Evolutionary conservation across 2,888 invertebrate species (phyloP).

Genomic region (Allacma fusca): DNA sequence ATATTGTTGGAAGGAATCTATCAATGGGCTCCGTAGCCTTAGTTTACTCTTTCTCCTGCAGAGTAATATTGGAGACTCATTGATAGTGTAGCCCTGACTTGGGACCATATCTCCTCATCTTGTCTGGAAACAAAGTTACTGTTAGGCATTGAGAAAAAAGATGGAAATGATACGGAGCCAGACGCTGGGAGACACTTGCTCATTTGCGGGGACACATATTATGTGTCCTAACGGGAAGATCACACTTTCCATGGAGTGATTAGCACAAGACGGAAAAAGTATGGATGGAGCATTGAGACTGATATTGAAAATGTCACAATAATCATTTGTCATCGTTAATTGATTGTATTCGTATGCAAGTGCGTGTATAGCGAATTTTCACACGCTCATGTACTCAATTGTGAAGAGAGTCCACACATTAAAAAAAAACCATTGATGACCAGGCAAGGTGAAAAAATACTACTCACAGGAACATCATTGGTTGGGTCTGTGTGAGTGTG

Average conservation of each 20-base stretch:
- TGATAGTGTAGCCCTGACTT: neutral
- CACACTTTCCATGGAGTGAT: too few relatives aligned
- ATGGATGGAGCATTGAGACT: neutral
- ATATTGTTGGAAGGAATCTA: neutral
- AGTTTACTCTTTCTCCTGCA: neutral
- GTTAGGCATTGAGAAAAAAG: too few relatives aligned
- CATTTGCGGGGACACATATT: too few relatives aligned
- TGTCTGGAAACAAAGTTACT: too few relatives aligned
- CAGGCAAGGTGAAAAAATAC: conserved; percentile 14
- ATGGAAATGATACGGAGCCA: too few relatives aligned
- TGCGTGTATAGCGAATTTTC: too few relatives aligned
- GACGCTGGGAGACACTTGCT: too few relatives aligned
- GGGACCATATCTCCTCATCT: too few relatives aligned
- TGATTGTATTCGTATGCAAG: neutral
- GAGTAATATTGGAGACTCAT: too few relatives aligned
- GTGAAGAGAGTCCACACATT: neutral
- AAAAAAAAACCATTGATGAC: neutral
- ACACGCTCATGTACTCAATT: neutral
- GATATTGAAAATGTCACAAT: conserved; percentile 17
- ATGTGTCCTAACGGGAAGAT: too few relatives aligned
- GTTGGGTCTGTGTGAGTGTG: too few relatives aligned
- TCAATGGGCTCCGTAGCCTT: neutral
- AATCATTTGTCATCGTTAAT: conserved; percentile 23
- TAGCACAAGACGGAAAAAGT: neutral
- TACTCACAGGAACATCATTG: too few relatives aligned